Evolutionary conservation across 2,888 invertebrate genomes (phyloP).

Genomic region (Oithona nana): DNA sequence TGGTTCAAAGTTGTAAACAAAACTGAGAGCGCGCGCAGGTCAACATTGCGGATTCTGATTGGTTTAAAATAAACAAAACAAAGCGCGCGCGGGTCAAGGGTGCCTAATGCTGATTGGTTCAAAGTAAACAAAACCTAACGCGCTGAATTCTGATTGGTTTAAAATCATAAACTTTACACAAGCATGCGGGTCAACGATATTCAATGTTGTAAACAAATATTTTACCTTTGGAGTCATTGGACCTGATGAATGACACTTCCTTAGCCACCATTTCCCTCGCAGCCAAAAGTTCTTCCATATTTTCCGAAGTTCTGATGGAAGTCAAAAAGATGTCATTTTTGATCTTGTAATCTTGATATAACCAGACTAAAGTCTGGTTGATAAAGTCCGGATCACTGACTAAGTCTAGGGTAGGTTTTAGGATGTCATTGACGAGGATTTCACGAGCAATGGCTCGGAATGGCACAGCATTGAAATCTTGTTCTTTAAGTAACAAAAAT

Average conservation of each 20-base stretch:
- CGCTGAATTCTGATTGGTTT: too few species aligned
- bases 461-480: slow-evolving; percentile 59
- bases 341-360: slow-evolving; percentile 40
- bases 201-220: too few species aligned
- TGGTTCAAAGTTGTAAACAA: too few species aligned
- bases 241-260: slow-evolving; percentile 1
- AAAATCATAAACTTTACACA: too few species aligned
- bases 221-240: slow-evolving; percentile 60
- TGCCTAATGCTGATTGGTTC: too few species aligned
- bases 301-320: slow-evolving; percentile 11
- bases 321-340: slow-evolving; percentile 4
- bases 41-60: too few species aligned
- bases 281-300: slow-evolving; percentile 13
- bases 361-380: slow-evolving; percentile 68
- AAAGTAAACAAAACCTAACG: too few species aligned
- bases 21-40: too few species aligned
- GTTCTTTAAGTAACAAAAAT: slow-evolving; percentile 52
- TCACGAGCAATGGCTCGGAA: slow-evolving; percentile 55
- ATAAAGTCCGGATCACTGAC: slow-evolving; percentile 76
- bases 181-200: too few species aligned
- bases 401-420: slow-evolving; percentile 47
- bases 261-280: slow-evolving; percentile 4
- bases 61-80: too few species aligned
- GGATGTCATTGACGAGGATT: slow-evolving; percentile 48
- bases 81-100: too few species aligned